These are phyloP conservation scores for Mermis nigrescens DNA, from an alignment of 2,888 invertebrate genomes.

Conservation along the genomic window DNA sequence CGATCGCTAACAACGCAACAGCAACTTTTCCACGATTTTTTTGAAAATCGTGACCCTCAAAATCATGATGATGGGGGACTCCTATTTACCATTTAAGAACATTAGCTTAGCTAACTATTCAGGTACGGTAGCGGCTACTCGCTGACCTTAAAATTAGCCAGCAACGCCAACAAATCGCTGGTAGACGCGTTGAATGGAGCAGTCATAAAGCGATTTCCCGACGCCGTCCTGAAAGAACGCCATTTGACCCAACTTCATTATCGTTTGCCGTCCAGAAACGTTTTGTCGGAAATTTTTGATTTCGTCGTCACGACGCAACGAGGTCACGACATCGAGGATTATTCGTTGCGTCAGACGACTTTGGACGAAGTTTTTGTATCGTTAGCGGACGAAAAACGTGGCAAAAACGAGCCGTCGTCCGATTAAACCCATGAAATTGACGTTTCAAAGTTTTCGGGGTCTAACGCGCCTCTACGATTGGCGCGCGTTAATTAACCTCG, in stretches of 20 bases:
- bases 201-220: slow-evolving; percentile 13
- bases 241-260: slow-evolving; percentile 36
- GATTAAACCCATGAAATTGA: too few species aligned
- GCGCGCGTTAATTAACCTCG: too few species aligned
- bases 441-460: too few species aligned
- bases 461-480: too few species aligned
- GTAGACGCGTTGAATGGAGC: slow-evolving; percentile 9
- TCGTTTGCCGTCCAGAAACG: slow-evolving; percentile 24
- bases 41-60: too few species aligned
- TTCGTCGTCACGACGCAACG: slow-evolving; percentile 35
- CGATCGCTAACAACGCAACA: too few species aligned
- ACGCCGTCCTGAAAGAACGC: slow-evolving; percentile 24
- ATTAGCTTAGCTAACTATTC: too few species aligned
- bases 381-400: too few species aligned
- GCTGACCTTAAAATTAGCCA: slow-evolving; percentile 28
- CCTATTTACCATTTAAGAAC: too few species aligned
- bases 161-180: slow-evolving; percentile 20
- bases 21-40: too few species aligned
- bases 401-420: too few species aligned
- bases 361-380: slow-evolving; percentile 38
- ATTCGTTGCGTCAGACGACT: slow-evolving; percentile 43
- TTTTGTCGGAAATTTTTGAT: slow-evolving; percentile 37
- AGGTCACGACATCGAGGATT: slow-evolving; percentile 37
- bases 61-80: too few species aligned
- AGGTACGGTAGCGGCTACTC: slow-evolving; percentile 35